A percentile compares a stretch with the other conserved stretches of the same genome.
Conservation (phyloP, 2,113 vertebrate genomes). For the Gambusia holbrooki region DNA sequence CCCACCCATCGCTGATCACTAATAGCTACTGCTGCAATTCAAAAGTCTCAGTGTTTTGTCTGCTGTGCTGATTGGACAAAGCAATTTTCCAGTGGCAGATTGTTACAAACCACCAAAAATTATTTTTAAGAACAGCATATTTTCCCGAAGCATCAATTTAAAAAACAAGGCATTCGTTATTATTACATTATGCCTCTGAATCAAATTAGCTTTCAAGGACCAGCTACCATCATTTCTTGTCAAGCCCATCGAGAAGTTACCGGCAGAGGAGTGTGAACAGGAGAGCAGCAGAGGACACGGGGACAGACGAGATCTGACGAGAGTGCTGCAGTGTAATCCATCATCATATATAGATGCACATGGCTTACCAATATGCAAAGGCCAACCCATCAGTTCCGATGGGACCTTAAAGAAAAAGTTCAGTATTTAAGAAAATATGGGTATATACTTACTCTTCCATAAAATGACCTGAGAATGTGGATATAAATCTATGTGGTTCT, state of each 20-base stretch:
- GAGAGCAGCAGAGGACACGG: constrained; percentile 9
- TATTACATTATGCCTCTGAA: neutral
- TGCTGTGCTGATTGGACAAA: too few species aligned
- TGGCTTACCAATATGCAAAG: constrained; percentile 25
- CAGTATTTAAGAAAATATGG: neutral
- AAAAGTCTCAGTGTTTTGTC: neutral
- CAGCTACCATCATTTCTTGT: constrained; percentile 5
- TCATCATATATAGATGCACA: constrained; percentile 45
- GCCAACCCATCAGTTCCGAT: constrained; percentile 8
- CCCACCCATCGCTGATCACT: neutral
- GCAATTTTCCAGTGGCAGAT: neutral
- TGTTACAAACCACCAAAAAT: neutral
- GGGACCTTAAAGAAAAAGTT: constrained; percentile 17
- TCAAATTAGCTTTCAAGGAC: constrained; percentile 2
- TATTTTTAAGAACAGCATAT: neutral
- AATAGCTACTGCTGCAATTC: neutral
- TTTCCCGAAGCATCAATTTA: neutral
- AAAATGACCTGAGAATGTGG: constrained; percentile 11
- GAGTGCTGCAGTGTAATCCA: constrained; percentile 49
- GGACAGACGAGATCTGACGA: constrained; percentile 20
- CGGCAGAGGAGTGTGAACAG: neutral
- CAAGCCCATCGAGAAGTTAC: constrained; percentile 6
- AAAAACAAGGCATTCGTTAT: neutral
- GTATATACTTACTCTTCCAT: neutral
- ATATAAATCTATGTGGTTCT: constrained; percentile 14